phyloP scores from a whole-genome alignment of 2,797 vertebrate species.

The Discoglossus pictus region DNA sequence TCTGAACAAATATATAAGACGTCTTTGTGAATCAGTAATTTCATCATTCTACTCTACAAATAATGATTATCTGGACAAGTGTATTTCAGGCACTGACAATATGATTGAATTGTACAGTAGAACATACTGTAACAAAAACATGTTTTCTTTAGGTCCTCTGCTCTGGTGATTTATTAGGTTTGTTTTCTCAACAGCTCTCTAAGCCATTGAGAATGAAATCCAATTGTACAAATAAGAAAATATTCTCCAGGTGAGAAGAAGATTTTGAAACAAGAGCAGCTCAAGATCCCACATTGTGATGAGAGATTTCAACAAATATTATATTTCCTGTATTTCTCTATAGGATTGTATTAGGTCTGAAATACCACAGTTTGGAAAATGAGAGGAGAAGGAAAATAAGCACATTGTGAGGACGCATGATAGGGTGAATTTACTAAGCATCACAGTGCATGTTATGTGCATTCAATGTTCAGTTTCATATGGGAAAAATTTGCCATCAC shows the following conservation, averaged over 20 bases:
- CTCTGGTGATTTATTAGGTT: constrained; percentile 30
- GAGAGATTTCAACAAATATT: constrained; percentile 17
- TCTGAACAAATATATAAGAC: constrained; percentile 19
- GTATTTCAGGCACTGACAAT: constrained; percentile 10
- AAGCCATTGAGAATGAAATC: constrained; percentile 44
- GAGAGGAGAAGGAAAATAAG: no score
- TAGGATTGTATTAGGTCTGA: no score
- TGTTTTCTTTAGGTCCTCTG: constrained; percentile 26
- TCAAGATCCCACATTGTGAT: neutral
- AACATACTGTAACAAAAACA: constrained; percentile 11
- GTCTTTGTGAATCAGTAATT: constrained; percentile 33
- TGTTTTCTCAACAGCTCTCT: constrained; percentile 45
- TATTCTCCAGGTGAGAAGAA: constrained; percentile 35
- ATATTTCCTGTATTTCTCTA: neutral
- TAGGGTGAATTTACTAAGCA: no score
- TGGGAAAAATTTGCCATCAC: no score
- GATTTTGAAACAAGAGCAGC: constrained; percentile 26
- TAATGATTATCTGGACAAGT: constrained; percentile 19
- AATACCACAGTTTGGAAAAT: no score
- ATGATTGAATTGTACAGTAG: constrained; percentile 12
- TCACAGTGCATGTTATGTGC: no score
- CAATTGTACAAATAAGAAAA: constrained; percentile 44
- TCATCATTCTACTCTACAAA: constrained; percentile 1
- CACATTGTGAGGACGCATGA: no score
- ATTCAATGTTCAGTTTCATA: no score